Percentiles rank a stretch among this genome's conserved stretches.
Evolutionary conservation across 2,888 invertebrate genomes (phyloP).

Genomic region (Andrena chrysosceles): DNA sequence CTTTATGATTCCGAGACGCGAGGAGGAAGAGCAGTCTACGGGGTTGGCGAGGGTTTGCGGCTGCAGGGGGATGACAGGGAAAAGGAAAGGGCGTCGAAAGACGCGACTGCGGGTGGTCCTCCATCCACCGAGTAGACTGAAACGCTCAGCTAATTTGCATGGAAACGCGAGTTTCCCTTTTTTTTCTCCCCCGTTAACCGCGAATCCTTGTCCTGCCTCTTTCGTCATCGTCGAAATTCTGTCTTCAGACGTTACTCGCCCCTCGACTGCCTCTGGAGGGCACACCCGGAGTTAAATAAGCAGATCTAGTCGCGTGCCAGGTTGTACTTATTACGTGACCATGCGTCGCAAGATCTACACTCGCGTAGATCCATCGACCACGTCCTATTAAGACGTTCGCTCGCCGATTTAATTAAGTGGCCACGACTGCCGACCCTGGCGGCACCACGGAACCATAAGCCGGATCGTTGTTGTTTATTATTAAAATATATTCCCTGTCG

Average conservation of each 20-base stretch:
- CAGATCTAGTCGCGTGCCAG: not conserved
- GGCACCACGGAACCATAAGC: constrained; percentile 32
- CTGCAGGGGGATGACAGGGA: constrained; percentile 45
- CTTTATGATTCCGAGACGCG: constrained; percentile 82
- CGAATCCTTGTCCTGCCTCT: not conserved
- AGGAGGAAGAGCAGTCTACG: constrained; percentile 26
- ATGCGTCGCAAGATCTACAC: constrained; percentile 24
- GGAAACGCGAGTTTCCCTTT: constrained; percentile 76
- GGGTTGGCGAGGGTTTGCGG: constrained; percentile 24
- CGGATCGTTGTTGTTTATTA: constrained; percentile 79
- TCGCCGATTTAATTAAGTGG: constrained; percentile 74
- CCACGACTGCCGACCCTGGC: constrained; percentile 19
- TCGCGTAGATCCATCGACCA: constrained; percentile 37
- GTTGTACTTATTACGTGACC: constrained; percentile 18
- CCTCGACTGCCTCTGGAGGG: not conserved
- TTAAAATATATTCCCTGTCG: constrained; percentile 78
- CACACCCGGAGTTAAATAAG: not conserved
- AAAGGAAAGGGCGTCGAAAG: constrained; percentile 17
- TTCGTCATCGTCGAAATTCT: not conserved
- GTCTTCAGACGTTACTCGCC: not conserved
- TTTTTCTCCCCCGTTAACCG: not conserved
- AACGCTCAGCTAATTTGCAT: constrained; percentile 83
- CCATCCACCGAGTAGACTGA: constrained; percentile 62
- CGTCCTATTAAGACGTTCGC: constrained; percentile 75
- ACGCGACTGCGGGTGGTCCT: constrained; percentile 26